Base-by-base conservation (phyloP, 2,113 vertebrate species). In the Anguilla rostrata region DNA sequence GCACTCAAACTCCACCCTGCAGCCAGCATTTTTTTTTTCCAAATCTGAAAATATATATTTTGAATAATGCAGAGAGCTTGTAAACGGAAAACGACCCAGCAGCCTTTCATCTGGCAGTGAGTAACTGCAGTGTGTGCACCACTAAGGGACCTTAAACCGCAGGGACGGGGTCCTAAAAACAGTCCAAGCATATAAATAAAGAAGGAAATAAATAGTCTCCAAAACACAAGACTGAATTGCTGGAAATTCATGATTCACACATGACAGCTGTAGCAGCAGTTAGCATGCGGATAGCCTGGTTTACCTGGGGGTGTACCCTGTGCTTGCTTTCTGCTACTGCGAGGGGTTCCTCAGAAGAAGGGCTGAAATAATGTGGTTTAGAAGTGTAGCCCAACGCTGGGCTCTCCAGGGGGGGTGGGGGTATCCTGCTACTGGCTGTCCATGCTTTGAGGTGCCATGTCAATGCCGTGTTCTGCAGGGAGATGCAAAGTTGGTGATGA, bases 1-100 rank as follows among this genome's bases (percentile, higher is more conserved):
- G 41, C 75, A 75, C 56, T 22, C 34, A 80, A 56, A 80, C 84
- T 57, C 84, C 34, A 34, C 29, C 78, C 78, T 80, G 46, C 46
- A 75, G 75, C 22, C 60, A 26, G 18, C 26, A 22, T 60, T 34
- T 34, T 34, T 34, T 34, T 34, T 34, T 39, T 29, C n/a, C 15
- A 81, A 80, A 14, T 60, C 81, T 20, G 29, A 60, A 86, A 82
- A 34, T 40, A 16, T 39, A 82, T 41, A 40, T 53, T 60, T 66
- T 39, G 56, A 41, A 39, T 2, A 40, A 43, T 22, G 18, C 57
- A 86, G 12, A 26, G 41, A 34, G 29, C 26, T 34, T 46, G 78
- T 12, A 66, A 39, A 49, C 39, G 40, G 39, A 40, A 80, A 81
- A 46, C n/a, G 85, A 39, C 79, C 39, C 75, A 85, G 71, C 71